These are phyloP conservation scores for Bergia puertoricense DNA, from an alignment of 92 coral and sea anemone species.

Conservation along the genomic window DNA sequence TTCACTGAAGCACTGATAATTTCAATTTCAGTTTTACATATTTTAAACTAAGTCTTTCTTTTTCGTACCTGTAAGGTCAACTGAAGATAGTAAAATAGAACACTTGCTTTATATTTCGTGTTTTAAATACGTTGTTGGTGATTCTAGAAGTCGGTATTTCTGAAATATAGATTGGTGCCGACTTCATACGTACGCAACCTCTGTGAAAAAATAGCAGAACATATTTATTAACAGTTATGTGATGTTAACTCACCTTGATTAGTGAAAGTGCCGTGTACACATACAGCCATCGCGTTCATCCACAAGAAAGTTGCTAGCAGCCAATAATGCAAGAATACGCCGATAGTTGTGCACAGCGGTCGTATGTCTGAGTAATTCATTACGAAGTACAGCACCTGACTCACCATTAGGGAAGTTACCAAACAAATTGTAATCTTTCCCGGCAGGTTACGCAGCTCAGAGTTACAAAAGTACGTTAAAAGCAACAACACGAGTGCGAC, in stretches of 20 bases:
- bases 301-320: slow-evolving; percentile 29
- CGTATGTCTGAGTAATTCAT: slow-evolving; percentile 20
- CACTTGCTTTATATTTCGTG: too few species aligned
- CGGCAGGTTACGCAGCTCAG: slow-evolving; percentile 33
- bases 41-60: too few species aligned
- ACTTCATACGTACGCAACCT: not conserved
- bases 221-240: not conserved
- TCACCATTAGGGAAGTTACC: slow-evolving; percentile 7
- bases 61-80: too few species aligned
- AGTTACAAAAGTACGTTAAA: not conserved
- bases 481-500: not conserved
- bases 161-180: not conserved
- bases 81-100: too few species aligned
- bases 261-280: slow-evolving; percentile 34
- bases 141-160: too few species aligned
- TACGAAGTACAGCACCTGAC: slow-evolving; percentile 8
- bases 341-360: slow-evolving; percentile 35
- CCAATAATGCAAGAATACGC: slow-evolving; percentile 36
- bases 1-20: not conserved
- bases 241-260: slow-evolving; percentile 12
- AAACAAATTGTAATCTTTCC: slow-evolving; percentile 23
- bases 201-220: not conserved
- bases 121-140: too few species aligned
- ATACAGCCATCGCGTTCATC: slow-evolving; percentile 40
- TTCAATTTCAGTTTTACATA: too few species aligned